phyloP scores from a whole-genome alignment of 2,113 vertebrate species.

The Zingel zingel region DNA sequence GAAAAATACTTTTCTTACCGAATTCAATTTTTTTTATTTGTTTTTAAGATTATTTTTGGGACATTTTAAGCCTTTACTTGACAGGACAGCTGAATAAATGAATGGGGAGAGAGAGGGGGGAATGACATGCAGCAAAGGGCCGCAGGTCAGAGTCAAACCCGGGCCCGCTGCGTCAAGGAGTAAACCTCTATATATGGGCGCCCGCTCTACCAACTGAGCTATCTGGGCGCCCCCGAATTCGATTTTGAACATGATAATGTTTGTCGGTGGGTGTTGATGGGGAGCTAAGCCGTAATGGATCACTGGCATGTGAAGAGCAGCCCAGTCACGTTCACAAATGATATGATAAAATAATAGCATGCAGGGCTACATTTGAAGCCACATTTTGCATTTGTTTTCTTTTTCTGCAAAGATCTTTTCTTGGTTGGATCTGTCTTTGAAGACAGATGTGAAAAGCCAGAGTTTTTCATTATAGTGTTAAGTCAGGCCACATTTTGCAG shows the following conservation, averaged over 20 bases:
- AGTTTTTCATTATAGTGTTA: conserved; percentile 69
- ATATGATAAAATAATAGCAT: conserved; percentile 1
- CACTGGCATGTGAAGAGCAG: conserved; percentile 44
- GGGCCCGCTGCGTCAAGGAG: no score
- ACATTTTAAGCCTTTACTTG: no score
- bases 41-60: no score
- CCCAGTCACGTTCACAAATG: conserved; percentile 29
- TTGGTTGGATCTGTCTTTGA: conserved; percentile 33
- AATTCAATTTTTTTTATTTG: no score
- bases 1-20: no score
- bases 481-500: conserved; percentile 61
- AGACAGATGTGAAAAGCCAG: conserved; percentile 72
- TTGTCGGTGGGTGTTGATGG: neutral
- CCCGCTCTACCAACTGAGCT: no score
- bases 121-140: no score
- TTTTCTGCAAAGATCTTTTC: conserved; percentile 39
- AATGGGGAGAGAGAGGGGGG: no score
- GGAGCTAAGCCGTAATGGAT: conserved; percentile 6
- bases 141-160: no score
- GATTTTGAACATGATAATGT: neutral
- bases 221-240: no score
- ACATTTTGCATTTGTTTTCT: conserved; percentile 44
- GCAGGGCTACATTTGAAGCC: conserved; percentile 30
- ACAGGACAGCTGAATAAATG: no score
- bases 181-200: no score